phyloP scores from a whole-genome alignment of 2,113 vertebrate genomes.

The Echinops telfairi region DNA sequence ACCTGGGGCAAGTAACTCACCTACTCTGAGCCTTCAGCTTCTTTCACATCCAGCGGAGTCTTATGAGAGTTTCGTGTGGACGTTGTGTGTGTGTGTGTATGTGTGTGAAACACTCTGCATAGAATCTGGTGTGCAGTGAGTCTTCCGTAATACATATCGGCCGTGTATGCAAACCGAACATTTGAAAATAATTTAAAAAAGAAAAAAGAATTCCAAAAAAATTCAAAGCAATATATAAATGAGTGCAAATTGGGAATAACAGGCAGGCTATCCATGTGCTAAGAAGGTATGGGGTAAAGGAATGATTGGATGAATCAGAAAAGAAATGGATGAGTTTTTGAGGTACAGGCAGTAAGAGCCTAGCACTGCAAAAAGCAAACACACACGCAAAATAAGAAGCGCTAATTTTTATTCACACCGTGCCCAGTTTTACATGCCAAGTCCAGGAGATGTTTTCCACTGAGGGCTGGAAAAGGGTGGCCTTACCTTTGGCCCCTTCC shows the following conservation, averaged over 20 bases:
- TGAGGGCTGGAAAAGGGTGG: background rate
- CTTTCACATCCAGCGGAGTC: background rate
- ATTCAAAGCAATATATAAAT: slow-evolving; percentile 38
- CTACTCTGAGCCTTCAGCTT: slow-evolving; percentile 33
- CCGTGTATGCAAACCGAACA: slow-evolving; percentile 4
- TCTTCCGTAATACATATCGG: background rate
- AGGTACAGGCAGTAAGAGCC: background rate
- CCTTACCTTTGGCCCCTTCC: background rate
- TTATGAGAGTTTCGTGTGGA: slow-evolving; percentile 37
- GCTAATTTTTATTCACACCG: slow-evolving; percentile 23
- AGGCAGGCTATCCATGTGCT: slow-evolving; percentile 22
- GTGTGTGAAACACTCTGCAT: slow-evolving; percentile 46
- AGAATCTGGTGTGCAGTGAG: slow-evolving; percentile 7
- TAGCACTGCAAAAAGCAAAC: background rate
- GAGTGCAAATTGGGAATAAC: slow-evolving; percentile 37
- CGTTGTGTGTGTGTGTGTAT: background rate
- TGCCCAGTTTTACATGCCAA: background rate
- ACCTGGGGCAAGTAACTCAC: background rate
- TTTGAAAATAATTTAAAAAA: slow-evolving; percentile 29
- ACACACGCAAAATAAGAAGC: background rate
- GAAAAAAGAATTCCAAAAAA: background rate
- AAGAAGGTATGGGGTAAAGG: slow-evolving; percentile 25
- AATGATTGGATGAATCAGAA: slow-evolving; percentile 35
- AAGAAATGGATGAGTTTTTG: slow-evolving; percentile 35
- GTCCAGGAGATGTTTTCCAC: background rate